Conservation (phyloP, 2,113 vertebrate genomes). For the Dromaius novaehollandiae region DNA sequence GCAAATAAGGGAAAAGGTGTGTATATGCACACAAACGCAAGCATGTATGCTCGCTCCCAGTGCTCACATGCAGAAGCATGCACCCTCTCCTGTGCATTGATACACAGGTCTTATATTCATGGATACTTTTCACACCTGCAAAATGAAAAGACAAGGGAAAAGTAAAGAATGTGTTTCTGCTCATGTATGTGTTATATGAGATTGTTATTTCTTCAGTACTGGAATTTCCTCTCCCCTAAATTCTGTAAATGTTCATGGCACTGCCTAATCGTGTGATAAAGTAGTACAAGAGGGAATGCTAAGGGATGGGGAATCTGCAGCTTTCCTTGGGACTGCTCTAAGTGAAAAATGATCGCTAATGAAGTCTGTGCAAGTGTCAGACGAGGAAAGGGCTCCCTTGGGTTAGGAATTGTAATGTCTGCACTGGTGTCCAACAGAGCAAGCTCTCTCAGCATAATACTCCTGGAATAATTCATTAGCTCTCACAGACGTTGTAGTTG, state of each 20-base stretch:
- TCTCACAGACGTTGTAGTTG: background rate
- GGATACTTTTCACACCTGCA: background rate
- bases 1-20: background rate
- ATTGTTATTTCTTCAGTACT: background rate
- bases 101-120: background rate
- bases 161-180: background rate
- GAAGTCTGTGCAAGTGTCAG: background rate
- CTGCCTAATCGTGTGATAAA: background rate
- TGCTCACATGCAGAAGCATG: rapidly evolving
- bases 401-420: background rate
- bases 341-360: background rate
- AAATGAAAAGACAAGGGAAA: background rate
- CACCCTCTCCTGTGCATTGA: background rate
- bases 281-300: background rate
- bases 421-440: background rate
- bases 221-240: background rate
- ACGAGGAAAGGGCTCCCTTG: background rate
- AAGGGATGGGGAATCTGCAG: background rate
- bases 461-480: conserved; percentile 8
- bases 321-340: background rate
- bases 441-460: background rate
- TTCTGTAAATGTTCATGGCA: background rate
- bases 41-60: background rate
- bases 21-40: background rate
- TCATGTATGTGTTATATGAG: background rate